Conservation (phyloP, 92 coral and sea anemone species). For the Galaxea fascicularis region DNA sequence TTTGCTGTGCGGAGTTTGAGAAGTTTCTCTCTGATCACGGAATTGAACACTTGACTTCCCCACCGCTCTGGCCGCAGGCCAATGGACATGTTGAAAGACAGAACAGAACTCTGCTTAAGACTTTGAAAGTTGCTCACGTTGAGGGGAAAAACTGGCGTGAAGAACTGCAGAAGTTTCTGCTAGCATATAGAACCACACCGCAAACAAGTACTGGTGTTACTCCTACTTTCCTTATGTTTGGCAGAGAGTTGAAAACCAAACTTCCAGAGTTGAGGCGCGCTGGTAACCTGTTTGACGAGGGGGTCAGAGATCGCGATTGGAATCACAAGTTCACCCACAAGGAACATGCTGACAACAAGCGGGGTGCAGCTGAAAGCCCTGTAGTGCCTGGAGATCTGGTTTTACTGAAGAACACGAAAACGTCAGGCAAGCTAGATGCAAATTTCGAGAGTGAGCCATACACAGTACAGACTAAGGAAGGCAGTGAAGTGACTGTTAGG, state of each 20-base stretch:
- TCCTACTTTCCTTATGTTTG: conserved; percentile 51
- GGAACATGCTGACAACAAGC: conserved; percentile 32
- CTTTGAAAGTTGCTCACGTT: conserved; percentile 57
- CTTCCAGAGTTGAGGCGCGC: conserved; percentile 44
- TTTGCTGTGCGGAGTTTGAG: conserved; percentile 31
- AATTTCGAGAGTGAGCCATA: conserved; percentile 56
- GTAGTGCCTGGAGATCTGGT: conserved; percentile 54
- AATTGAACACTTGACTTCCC: conserved; percentile 43
- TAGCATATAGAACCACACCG: conserved; percentile 60
- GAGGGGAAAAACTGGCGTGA: conserved; percentile 52
- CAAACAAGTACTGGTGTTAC: conserved; percentile 59
- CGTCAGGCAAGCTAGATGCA: conserved; percentile 47
- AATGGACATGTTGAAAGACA: conserved; percentile 49
- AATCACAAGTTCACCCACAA: conserved; percentile 48
- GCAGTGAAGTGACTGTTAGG: conserved; percentile 43
- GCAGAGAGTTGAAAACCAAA: conserved; percentile 61
- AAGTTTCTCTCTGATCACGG: conserved; percentile 35
- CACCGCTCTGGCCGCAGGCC: too few relatives aligned
- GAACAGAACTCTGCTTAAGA: conserved; percentile 47
- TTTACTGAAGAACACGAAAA: conserved; percentile 53
- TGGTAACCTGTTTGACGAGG: not conserved
- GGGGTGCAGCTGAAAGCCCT: conserved; percentile 27
- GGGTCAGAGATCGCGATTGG: conserved; percentile 57
- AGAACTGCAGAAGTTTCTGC: conserved; percentile 26
- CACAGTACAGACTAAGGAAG: conserved; percentile 60